Evolutionary conservation across 2,888 invertebrate genomes (phyloP).

Genomic region (Stenolophus ochropezus): DNA sequence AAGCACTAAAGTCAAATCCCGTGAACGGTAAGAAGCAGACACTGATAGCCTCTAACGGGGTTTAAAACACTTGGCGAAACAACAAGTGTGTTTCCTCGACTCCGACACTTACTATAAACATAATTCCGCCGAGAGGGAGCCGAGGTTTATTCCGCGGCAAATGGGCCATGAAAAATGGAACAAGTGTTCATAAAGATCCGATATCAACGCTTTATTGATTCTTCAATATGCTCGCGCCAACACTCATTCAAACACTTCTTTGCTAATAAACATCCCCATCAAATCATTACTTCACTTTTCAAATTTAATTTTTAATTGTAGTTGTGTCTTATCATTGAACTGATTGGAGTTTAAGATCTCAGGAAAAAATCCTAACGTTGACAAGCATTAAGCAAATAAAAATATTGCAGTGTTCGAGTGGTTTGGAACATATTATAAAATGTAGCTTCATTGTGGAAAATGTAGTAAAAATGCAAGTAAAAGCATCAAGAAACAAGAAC

Average conservation of each 20-base stretch:
- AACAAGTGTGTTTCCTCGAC: constrained; percentile 53
- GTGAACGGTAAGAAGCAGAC: constrained; percentile 60
- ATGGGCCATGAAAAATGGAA: constrained; percentile 59
- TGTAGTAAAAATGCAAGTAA: no score
- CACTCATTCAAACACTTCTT: background rate
- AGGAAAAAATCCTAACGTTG: no score
- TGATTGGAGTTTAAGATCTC: no score
- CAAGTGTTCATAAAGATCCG: constrained; percentile 58
- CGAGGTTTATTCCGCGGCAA: constrained; percentile 51
- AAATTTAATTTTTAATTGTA: no score
- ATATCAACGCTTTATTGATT: constrained; percentile 56
- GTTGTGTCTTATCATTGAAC: no score
- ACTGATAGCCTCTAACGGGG: constrained; percentile 56
- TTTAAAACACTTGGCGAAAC: constrained; percentile 58
- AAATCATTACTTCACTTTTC: no score
- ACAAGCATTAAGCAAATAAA: no score
- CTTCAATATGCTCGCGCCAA: constrained; percentile 44
- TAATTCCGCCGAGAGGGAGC: constrained; percentile 26
- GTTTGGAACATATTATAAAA: no score
- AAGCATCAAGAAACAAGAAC: no score
- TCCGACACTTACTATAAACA: constrained; percentile 55
- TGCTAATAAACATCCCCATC: background rate
- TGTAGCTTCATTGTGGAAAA: no score
- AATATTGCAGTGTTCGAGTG: no score
- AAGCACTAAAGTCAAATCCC: constrained; percentile 74